Percentiles rank a stretch among this genome's conserved stretches.
Evolutionary conservation across 1,140 invertebrate genomes (phyloP).

Genomic region (Rhopalosiphum maidis): DNA sequence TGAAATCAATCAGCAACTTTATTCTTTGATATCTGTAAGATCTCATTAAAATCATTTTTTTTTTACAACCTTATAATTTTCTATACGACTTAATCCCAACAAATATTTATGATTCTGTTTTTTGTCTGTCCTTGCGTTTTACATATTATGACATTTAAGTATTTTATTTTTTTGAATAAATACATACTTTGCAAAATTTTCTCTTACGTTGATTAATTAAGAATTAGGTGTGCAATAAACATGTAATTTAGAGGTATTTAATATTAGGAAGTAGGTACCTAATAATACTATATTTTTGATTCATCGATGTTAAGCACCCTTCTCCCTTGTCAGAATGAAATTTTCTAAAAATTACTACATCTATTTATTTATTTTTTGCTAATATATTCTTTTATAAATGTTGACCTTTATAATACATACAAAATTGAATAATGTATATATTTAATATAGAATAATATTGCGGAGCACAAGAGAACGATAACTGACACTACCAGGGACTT

Average conservation of each 20-base stretch:
- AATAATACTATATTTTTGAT: neutral
- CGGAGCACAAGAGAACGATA: conserved; percentile 68
- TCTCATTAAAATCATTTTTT: neutral
- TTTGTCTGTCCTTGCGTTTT: neutral
- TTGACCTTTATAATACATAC: neutral
- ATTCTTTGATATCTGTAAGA: conserved; percentile 67
- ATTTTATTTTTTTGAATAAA: neutral
- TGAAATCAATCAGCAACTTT: conserved; percentile 70
- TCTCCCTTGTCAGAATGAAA: neutral
- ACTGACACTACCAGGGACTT: conserved; percentile 70
- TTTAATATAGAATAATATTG: conserved; percentile 67
- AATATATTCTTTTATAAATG: neutral
- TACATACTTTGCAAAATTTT: neutral
- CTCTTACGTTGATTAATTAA: neutral
- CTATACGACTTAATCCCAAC: neutral
- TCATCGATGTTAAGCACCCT: neutral
- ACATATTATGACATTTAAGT: neutral
- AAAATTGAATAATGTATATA: conserved; percentile 54
- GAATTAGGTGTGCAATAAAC: neutral
- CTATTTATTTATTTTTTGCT: neutral
- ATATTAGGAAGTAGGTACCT: neutral
- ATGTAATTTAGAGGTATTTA: neutral
- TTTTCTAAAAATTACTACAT: neutral
- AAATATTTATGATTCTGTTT: conserved; percentile 23
- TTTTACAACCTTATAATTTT: neutral